These are phyloP conservation scores for Martes martes DNA, from an alignment of 2,113 vertebrate species.

Conservation along the genomic window DNA sequence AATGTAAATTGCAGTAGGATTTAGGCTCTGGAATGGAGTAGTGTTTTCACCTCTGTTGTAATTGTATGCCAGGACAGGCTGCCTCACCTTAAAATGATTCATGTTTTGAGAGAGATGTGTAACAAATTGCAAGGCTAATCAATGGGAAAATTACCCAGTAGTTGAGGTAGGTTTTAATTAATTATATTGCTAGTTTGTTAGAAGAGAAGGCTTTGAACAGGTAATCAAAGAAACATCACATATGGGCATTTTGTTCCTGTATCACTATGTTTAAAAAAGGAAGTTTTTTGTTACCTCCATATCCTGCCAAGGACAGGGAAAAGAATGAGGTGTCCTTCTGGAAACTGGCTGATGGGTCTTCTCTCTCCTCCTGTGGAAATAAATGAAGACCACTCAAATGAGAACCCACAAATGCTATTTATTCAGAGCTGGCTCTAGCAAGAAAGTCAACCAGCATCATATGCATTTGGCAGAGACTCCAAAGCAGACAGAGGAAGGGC, in stretches of 20 bases:
- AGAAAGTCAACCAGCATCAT: background rate
- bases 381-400: background rate
- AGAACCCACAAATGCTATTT: background rate
- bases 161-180: conserved; percentile 47
- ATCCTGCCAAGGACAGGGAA: background rate
- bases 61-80: background rate
- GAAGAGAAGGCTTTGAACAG: conserved; percentile 18
- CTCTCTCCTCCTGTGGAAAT: background rate
- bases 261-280: background rate
- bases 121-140: conserved; percentile 51
- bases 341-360: background rate
- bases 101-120: conserved; percentile 11
- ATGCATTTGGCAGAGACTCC: background rate
- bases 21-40: conserved; percentile 11
- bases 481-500: background rate
- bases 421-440: background rate
- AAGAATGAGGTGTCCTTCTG: background rate
- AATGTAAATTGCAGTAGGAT: background rate
- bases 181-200: background rate
- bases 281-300: background rate
- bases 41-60: background rate
- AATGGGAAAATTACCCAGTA: conserved; percentile 38
- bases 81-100: conserved; percentile 13
- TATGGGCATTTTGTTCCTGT: background rate
- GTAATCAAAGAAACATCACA: conserved; percentile 13